Evolutionary conservation across 2,888 invertebrate genomes (phyloP), one percentile per base, ranked within the genome.

Genomic region (Desoria tigrina): DNA sequence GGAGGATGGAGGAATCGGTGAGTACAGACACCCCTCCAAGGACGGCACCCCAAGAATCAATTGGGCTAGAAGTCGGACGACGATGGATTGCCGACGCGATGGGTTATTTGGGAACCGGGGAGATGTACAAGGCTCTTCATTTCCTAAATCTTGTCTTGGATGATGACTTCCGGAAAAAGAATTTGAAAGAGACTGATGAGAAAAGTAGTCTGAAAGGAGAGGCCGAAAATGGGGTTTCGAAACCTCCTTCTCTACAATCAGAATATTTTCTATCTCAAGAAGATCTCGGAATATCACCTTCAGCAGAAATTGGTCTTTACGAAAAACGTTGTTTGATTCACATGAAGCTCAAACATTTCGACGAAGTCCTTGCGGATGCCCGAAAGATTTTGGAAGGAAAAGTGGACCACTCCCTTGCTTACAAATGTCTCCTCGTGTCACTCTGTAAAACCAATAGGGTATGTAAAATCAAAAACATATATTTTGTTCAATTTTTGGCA

Each of bases 381-480:
- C 66, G 69, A 32, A 68, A 63, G 37, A 72, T 74, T 55, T 39
- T 76, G 42, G 69, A 71, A 14, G 67, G 63, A 16, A 61, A 65
- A 9, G 58, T 61, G 14, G 72, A 74, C 59, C 66, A 74, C 51
- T 42, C 73, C 2, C 55, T 76, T 2, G 74, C 74, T 1, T 72
- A 68, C 39, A 72, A 72, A 60, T 76, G 76, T 63, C 55, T 76
- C 2, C 55, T 76, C 9, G 68, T 68, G 21, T 69, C 73, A 26
- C 64, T 76, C 9, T 74, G 76, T 45, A 76, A 74, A 65, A 66
- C 71, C 58, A 68, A 73, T 50, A 70, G 73, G 67, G 75, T 75
- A n/a, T n/a, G n/a, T n/a, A n/a, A n/a, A n/a, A n/a, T n/a, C n/a
- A n/a, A n/a, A n/a, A n/a, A n/a, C n/a, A n/a, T n/a, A n/a, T n/a